A percentile compares a stretch with the other conserved stretches of the same genome.
Conservation (phyloP, 1,140 invertebrate genomes). For the Octopus sinensis region DNA sequence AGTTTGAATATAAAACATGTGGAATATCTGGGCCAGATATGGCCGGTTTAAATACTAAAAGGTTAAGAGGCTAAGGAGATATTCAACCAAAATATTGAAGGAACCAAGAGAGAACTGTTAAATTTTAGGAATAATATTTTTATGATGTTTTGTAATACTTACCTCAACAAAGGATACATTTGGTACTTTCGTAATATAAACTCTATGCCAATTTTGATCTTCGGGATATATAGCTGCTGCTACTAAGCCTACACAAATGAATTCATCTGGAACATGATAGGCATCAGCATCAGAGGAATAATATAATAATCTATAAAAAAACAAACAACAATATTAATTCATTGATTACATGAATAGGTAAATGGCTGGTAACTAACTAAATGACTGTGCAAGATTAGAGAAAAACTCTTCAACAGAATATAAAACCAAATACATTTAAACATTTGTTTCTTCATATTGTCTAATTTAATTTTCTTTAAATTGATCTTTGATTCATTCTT, state of each 20-base stretch:
- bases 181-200: constrained; percentile 38
- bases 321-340: background rate
- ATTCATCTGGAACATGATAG: constrained; percentile 40
- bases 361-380: background rate
- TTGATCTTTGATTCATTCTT: no score
- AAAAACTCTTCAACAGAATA: background rate
- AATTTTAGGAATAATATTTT: no score
- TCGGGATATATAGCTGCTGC: constrained; percentile 49
- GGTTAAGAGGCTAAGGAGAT: no score
- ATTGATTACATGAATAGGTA: background rate
- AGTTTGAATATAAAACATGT: no score
- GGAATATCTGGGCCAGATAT: no score
- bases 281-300: constrained; percentile 19
- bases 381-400: background rate
- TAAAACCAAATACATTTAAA: no score
- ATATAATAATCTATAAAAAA: constrained; percentile 26
- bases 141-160: background rate
- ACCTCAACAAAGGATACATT: constrained; percentile 34
- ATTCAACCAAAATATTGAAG: no score
- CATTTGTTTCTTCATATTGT: no score
- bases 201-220: constrained; percentile 51
- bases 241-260: constrained; percentile 41
- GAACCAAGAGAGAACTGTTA: no score
- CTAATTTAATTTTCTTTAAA: no score
- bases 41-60: no score